Percentiles rank a stretch among this genome's conserved stretches.
Evolutionary conservation across 2,797 vertebrate genomes (phyloP).

Genomic region (Parauchenoglanis ngamensis): DNA sequence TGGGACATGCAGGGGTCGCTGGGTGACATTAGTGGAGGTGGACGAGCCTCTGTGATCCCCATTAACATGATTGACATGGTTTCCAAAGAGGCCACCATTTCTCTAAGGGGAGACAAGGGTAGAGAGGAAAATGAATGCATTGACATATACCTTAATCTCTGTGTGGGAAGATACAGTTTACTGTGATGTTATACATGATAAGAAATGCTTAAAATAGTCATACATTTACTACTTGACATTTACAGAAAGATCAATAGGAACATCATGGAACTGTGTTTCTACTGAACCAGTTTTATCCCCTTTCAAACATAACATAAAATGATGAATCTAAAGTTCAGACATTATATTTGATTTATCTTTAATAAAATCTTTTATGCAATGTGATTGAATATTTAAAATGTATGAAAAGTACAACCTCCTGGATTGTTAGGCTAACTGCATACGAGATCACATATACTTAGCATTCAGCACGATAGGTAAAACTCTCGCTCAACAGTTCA

Average conservation of each 20-base stretch:
- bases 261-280: neutral
- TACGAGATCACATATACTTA: neutral
- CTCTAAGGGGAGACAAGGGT: conserved; percentile 75
- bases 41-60: conserved; percentile 81
- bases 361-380: neutral
- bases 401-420: neutral
- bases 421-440: neutral
- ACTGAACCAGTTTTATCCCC: neutral
- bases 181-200: neutral
- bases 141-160: neutral
- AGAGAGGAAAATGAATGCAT: neutral
- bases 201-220: neutral
- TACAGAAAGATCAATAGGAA: neutral
- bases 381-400: neutral
- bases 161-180: neutral
- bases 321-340: neutral
- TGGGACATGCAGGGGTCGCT: conserved; percentile 90
- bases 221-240: too few relatives aligned
- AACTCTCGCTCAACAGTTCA: neutral
- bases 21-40: conserved; percentile 88
- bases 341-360: neutral
- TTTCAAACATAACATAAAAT: neutral
- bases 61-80: conserved; percentile 88
- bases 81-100: conserved; percentile 92
- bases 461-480: neutral